Percentiles rank a stretch among this genome's conserved stretches.
Evolutionary conservation across 2,888 invertebrate genomes (phyloP).

Genomic region (Luperina testacea): DNA sequence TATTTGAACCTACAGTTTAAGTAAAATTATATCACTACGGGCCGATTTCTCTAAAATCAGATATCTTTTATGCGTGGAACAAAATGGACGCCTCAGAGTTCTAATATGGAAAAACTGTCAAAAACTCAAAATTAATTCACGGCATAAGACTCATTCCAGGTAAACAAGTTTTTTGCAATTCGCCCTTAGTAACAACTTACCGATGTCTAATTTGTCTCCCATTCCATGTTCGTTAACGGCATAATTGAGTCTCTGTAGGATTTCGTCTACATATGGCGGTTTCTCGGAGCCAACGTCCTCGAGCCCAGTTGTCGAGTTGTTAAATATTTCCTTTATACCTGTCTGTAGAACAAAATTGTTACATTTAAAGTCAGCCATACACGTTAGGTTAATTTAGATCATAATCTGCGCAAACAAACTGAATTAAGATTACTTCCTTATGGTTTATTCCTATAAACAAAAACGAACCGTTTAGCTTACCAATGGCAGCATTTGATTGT

Average conservation of each 20-base stretch:
- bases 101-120: too few species aligned
- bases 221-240: conserved; percentile 36
- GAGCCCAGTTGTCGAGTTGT: conserved; percentile 22
- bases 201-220: background rate
- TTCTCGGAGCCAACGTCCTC: conserved; percentile 19
- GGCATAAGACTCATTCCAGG: too few species aligned
- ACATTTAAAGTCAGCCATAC: background rate
- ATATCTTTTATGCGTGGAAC: too few species aligned
- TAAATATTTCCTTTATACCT: conserved; percentile 43
- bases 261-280: conserved; percentile 25
- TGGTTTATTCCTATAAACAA: too few species aligned
- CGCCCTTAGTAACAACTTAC: conserved; percentile 23
- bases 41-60: too few species aligned
- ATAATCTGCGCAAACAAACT: background rate
- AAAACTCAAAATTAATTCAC: too few species aligned
- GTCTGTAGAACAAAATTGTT: conserved; percentile 19
- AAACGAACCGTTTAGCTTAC: too few species aligned
- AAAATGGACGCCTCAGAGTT: too few species aligned
- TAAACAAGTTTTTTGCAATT: too few species aligned
- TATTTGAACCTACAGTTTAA: background rate
- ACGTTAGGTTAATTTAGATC: too few species aligned
- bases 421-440: too few species aligned
- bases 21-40: background rate
- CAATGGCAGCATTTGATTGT: too few species aligned
- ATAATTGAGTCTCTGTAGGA: conserved; percentile 27